phyloP scores from a whole-genome alignment of 2,888 invertebrate genomes.

The Caradrina kadenii region DNA sequence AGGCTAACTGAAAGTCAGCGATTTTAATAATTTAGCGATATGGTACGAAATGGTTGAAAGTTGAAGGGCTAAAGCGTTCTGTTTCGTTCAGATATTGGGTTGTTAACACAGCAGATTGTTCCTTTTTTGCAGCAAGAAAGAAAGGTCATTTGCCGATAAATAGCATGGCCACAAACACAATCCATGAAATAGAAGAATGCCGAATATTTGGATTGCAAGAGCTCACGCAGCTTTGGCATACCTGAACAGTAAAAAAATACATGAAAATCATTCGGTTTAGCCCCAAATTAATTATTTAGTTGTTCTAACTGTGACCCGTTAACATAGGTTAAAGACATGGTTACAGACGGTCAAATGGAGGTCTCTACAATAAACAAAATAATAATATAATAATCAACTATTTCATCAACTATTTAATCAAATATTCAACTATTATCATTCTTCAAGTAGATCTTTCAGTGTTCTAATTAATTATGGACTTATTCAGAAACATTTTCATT shows the following conservation, averaged over 20 bases:
- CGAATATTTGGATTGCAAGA: conserved; percentile 13
- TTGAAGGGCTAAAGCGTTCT: not conserved
- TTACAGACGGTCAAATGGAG: conserved; percentile 39
- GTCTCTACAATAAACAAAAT: conserved; percentile 26
- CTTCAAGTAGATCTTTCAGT: conserved; percentile 27
- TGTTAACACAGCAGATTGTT: not conserved
- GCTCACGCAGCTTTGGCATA: conserved; percentile 9
- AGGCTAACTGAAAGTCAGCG: not conserved
- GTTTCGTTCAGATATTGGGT: not conserved
- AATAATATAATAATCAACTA: no score
- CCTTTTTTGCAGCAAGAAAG: not conserved
- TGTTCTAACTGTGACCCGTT: conserved; percentile 19
- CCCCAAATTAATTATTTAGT: conserved; percentile 31
- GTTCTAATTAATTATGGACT: not conserved
- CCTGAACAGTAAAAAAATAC: conserved; percentile 6
- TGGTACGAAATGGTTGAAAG: not conserved
- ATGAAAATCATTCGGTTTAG: conserved; percentile 7
- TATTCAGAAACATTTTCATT: conserved; percentile 16
- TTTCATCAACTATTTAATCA: no score
- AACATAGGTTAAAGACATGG: conserved; percentile 9
- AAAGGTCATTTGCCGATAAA: not conserved
- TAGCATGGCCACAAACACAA: not conserved
- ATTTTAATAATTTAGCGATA: not conserved
- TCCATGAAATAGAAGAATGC: not conserved
- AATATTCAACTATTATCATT: conserved; percentile 1